Evolutionary conservation across 2,797 vertebrate species (phyloP).

Genomic region (Harpagifer antarcticus): DNA sequence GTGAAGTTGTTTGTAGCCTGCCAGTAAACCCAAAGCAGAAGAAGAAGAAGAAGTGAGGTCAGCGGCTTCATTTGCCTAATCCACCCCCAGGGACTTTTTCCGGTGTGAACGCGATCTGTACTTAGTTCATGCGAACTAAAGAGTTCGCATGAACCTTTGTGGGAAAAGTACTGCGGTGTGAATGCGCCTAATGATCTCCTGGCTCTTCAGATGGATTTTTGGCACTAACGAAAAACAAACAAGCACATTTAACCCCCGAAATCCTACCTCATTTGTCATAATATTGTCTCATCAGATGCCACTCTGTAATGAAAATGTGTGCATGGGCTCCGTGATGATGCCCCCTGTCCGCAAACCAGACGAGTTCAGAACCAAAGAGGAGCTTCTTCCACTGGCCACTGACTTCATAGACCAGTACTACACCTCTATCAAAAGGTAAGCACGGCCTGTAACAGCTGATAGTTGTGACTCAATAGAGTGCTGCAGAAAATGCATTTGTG

Average conservation of each 20-base stretch:
- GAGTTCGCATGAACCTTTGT: no score
- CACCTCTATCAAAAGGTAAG: slow-evolving; percentile 95
- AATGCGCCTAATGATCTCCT: no score
- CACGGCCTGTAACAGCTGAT: not conserved
- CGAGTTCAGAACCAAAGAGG: slow-evolving; percentile 88
- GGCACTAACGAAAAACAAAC: not conserved
- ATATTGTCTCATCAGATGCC: slow-evolving; percentile 83
- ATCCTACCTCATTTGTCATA: not conserved
- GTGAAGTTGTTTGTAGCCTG: no score
- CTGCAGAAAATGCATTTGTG: no score
- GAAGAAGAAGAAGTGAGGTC: no score
- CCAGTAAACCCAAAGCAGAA: no score
- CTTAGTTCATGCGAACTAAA: no score
- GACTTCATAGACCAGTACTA: slow-evolving; percentile 99
- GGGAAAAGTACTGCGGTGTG: no score
- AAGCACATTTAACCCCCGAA: not conserved
- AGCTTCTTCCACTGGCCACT: slow-evolving; percentile 91
- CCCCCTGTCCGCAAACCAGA: slow-evolving; percentile 88
- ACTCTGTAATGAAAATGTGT: slow-evolving; percentile 90
- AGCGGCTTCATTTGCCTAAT: no score
- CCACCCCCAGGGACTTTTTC: no score
- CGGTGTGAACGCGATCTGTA: no score
- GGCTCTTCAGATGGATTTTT: not conserved
- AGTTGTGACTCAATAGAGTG: no score
- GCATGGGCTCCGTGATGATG: slow-evolving; percentile 92